Base-by-base conservation (phyloP, 2,888 invertebrate species). In the Caenorhabditis sp. region DNA sequence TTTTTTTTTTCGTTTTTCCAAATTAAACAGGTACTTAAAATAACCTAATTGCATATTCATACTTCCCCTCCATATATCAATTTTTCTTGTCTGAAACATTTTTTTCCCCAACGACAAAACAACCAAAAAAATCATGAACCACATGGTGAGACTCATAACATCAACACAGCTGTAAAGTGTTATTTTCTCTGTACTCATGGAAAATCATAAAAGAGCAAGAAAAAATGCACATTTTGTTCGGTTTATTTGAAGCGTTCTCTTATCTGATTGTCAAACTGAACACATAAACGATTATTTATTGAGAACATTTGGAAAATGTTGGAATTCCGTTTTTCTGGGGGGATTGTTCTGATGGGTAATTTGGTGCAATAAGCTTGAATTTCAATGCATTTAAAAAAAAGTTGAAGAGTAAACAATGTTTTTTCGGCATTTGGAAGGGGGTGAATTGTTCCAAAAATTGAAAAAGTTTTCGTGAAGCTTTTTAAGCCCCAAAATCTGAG, bases 231-330 rank as follows among this genome's bases (percentile, higher is more conserved):
- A 43, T 43, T 43, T 17, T 12, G 55, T 50, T n/a, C n/a, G n/a
- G n/a, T 61, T 54, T 60, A 51, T 24, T 54, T 53, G 62, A 58
- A 62, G 23, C 31, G 31, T 63, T 58, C 59, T 62, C 61, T 70
- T 70, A 70, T 70, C 69, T 70, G 65, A 70, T 70, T 65, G 69
- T 66, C 65, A 24, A 62, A 61, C 63, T 60, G 60, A 49, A 58
- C 61, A 66, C 65, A 70, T 65, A 62, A 70, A 70, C 66, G 69
- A 70, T 70, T 70, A 69, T 69, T 69, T 69, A 69, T 70, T 65
- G 69, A 58, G 50, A 37, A 21, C 63, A 58, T 65, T 65, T 12
- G 14, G 12, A 17, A 43, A 17, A 43, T 43, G 43, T 43, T 43
- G 43, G 14, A 43, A 12, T 43, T 14, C 17, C 2, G 17, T 61